Base-by-base conservation (phyloP, 2,888 invertebrate genomes). In the Cataglyphis cursor region DNA sequence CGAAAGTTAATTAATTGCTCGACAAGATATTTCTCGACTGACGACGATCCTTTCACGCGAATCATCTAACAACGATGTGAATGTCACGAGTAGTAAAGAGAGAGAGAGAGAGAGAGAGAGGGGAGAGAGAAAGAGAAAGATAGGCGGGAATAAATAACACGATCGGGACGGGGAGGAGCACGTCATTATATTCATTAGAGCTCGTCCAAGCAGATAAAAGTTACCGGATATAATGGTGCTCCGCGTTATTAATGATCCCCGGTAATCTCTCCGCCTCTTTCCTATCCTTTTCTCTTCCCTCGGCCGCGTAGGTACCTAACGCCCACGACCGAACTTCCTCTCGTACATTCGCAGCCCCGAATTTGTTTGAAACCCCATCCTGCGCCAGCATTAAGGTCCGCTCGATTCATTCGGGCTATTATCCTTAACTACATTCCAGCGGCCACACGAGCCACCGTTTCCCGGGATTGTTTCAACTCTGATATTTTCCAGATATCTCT, bases 131-230 rank as follows among this genome's bases (percentile, higher is more conserved):
- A 4, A 18, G 66, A 35, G 62, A 68, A 41, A 66, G 64, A 80
- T 68, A 41, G 80, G 8, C 51, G 70, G 62, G 51, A 68, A 68
- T 74, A 88, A 87, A 87, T 87, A 88, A 85, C 82, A 81, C 57
- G 89, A 89, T 87, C 90, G 82, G 59, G 68, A 82, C 59, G 76
- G 85, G 59, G 74, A 85, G 83, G 82, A 85, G 85, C 78, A 85
- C 88, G 90, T 90, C 91, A 88, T 92, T 92, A 90, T 90, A 92
- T 91, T 92, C 89, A 90, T 92, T 89, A 90, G 86, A 74, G 89
- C 84, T 90, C 87, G 91, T 90, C 91, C 90, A 89, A 87, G 87
- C 89, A 90, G 90, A 91, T 92, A 90, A 91, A 91, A 92, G 89
- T 90, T 90, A 85, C 85, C 87, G 88, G 90, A 90, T 89, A 91